A percentile compares a stretch with the other conserved stretches of the same genome.
Evolutionary conservation across 2,888 invertebrate genomes (phyloP).

Genomic region (Agriopis marginaria): DNA sequence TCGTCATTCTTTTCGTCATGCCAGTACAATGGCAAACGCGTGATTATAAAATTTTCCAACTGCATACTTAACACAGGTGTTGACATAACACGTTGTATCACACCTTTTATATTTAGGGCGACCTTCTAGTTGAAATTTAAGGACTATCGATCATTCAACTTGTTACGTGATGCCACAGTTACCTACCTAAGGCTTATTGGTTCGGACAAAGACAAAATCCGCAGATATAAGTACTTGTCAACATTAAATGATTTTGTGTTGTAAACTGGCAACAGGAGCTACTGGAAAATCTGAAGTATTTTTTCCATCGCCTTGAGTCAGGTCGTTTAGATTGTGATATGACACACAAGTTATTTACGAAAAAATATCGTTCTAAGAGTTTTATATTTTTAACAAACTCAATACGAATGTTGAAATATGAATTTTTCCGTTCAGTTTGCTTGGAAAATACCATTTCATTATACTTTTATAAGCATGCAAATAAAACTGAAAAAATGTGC

Average conservation of each 20-base stretch:
- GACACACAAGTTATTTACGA: slow-evolving; percentile 51
- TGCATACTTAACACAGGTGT: slow-evolving; percentile 2
- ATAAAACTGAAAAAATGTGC: slow-evolving; percentile 7
- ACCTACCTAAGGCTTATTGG: slow-evolving; percentile 2
- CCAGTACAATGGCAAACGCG: not conserved
- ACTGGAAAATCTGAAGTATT: slow-evolving; percentile 36
- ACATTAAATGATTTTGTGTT: slow-evolving; percentile 4
- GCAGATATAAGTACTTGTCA: slow-evolving; percentile 3
- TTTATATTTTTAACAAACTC: slow-evolving; percentile 42
- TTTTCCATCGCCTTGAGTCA: slow-evolving; percentile 47
- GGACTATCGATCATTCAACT: slow-evolving; percentile 23
- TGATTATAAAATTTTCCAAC: slow-evolving; percentile 11
- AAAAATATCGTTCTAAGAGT: slow-evolving; percentile 33
- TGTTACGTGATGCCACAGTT: not conserved
- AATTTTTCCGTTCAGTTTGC: slow-evolving; percentile 15
- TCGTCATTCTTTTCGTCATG: not conserved
- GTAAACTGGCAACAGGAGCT: slow-evolving; percentile 7
- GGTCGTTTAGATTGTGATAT: slow-evolving; percentile 43
- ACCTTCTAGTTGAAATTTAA: slow-evolving; percentile 21
- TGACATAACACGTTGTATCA: slow-evolving; percentile 7
- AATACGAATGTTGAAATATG: slow-evolving; percentile 18
- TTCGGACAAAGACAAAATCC: not conserved
- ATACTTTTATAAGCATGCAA: slow-evolving; percentile 11
- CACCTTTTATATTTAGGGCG: slow-evolving; percentile 8
- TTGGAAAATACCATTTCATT: slow-evolving; percentile 15